Conservation (phyloP, 2,797 vertebrate species). For the Pachyuromys duprasi region DNA sequence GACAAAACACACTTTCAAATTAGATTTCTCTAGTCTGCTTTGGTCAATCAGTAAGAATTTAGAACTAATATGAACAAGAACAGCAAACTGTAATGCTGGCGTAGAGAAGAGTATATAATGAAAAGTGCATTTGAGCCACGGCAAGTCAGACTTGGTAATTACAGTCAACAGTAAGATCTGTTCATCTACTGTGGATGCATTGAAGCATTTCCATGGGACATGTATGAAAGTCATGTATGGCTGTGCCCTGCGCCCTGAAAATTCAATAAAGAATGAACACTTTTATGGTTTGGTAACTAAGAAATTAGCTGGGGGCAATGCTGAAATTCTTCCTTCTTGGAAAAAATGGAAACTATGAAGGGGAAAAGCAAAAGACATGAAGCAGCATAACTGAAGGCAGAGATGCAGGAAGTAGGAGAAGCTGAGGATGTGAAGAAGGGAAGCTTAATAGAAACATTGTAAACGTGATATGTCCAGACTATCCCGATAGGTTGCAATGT, state of each 20-base stretch:
- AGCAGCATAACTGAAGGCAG: neutral
- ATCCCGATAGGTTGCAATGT: slow-evolving; percentile 5
- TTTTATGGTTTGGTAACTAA: slow-evolving; percentile 72
- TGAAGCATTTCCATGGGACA: slow-evolving; percentile 60
- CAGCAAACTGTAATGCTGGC: neutral
- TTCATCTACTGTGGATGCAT: slow-evolving; percentile 53
- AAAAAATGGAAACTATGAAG: slow-evolving; percentile 70
- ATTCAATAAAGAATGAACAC: slow-evolving; percentile 75
- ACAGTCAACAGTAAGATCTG: slow-evolving; percentile 70
- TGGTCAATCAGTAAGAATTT: slow-evolving; percentile 26
- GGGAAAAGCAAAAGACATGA: slow-evolving; percentile 62
- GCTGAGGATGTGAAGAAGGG: neutral
- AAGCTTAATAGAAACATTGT: slow-evolving; percentile 9
- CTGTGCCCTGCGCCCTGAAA: slow-evolving; percentile 67
- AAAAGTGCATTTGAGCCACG: neutral
- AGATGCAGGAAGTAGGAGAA: neutral
- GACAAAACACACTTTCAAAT: slow-evolving; percentile 27
- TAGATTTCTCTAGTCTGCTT: neutral
- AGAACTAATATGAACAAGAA: neutral
- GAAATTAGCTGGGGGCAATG: slow-evolving; percentile 77
- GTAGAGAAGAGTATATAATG: neutral
- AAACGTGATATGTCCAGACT: neutral
- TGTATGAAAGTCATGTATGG: slow-evolving; percentile 63
- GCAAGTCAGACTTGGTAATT: slow-evolving; percentile 59
- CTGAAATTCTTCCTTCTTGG: slow-evolving; percentile 77